Base-by-base conservation (phyloP, 2,113 vertebrate genomes). In the Semnornis frantzii region DNA sequence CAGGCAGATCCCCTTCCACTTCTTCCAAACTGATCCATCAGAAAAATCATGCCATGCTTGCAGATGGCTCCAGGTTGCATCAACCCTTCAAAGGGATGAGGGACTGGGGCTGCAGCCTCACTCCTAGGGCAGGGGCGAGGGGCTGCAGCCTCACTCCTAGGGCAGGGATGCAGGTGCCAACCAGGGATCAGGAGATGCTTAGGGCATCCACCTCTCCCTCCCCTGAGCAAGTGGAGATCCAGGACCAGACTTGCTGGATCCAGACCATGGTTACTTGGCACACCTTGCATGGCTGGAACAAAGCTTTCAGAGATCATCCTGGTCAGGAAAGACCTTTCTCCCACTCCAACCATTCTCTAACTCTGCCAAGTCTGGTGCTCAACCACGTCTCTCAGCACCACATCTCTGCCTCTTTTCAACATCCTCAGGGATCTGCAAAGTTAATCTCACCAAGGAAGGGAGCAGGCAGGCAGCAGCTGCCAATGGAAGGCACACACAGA, bases 1-100 rank as follows among this genome's bases (percentile, higher is more conserved):
- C 28, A 1, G 88, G 76, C 76, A 88, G 82, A 69, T 94, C 50
- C 59, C 76, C 92, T 95, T 86, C 86, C 72, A 77, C 85, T 92
- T 93, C 57, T 94, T 88, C 95, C 89, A 83, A 94, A 88, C 0
- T 57, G 83, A 94, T 89, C 94, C 80, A 81, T 84, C 91, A 75
- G 73, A 77, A 88, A 81, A 81, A 94, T 42, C 46, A 80, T 77
- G 60, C 69, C 76, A 65, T 62, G 76, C 83, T 94, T 48, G 10
- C 85, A 73, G 75, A 71, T 3, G 13, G 63, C 82, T 91, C 70
- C 23, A 21, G 59, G 89, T 15, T 37, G 42, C 79, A 68, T 44
- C 78, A 72, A 4, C 60, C 78, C 74, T 48, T 48, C 73, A 4
- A 31, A 75, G 34, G 9, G 48, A 48, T 21, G 48, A 44, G 69